Percentiles rank a stretch among this genome's conserved stretches.
Conservation (phyloP, 1,140 invertebrate species). For the Drosophila tani region DNA sequence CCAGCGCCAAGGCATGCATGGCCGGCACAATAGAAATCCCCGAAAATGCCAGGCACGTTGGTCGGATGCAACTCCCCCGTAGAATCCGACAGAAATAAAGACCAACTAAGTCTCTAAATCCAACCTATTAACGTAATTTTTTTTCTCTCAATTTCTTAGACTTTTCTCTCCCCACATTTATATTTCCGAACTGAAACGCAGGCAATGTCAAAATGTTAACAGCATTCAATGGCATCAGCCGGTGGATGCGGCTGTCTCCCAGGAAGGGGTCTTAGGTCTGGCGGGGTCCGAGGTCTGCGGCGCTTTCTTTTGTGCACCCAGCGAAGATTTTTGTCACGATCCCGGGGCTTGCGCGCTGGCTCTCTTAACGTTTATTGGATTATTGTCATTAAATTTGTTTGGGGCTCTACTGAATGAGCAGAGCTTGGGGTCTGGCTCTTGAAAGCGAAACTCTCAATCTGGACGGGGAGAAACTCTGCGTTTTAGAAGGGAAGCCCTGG, state of each 20-base stretch:
- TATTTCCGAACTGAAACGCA: slow-evolving; percentile 61
- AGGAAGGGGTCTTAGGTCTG: slow-evolving; percentile 32
- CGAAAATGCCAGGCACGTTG: slow-evolving; percentile 68
- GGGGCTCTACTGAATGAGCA: slow-evolving; percentile 23
- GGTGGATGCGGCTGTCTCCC: slow-evolving; percentile 10
- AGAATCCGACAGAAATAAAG: slow-evolving; percentile 33
- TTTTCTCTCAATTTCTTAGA: slow-evolving; percentile 22
- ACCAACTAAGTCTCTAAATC: slow-evolving; percentile 46
- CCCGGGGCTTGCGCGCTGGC: slow-evolving; percentile 28
- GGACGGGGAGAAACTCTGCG: slow-evolving; percentile 32
- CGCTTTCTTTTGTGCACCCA: slow-evolving; percentile 74
- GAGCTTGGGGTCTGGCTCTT: slow-evolving; percentile 31
- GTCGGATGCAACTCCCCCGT: slow-evolving; percentile 25
- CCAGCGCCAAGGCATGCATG: slow-evolving; percentile 58
- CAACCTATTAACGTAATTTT: slow-evolving; percentile 70
- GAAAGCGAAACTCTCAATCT: slow-evolving; percentile 65
- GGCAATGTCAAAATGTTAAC: slow-evolving; percentile 77
- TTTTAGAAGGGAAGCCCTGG: slow-evolving; percentile 15
- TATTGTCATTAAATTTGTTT: slow-evolving; percentile 78
- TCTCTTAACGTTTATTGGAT: slow-evolving; percentile 79
- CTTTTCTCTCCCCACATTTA: slow-evolving; percentile 30
- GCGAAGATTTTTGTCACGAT: slow-evolving; percentile 76
- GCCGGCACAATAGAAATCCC: slow-evolving; percentile 59
- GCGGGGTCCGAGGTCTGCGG: slow-evolving; percentile 39
- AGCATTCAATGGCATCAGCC: slow-evolving; percentile 40